Evolutionary conservation across 2,888 invertebrate genomes (phyloP).

Genomic region (Drosophila acutilabella): DNA sequence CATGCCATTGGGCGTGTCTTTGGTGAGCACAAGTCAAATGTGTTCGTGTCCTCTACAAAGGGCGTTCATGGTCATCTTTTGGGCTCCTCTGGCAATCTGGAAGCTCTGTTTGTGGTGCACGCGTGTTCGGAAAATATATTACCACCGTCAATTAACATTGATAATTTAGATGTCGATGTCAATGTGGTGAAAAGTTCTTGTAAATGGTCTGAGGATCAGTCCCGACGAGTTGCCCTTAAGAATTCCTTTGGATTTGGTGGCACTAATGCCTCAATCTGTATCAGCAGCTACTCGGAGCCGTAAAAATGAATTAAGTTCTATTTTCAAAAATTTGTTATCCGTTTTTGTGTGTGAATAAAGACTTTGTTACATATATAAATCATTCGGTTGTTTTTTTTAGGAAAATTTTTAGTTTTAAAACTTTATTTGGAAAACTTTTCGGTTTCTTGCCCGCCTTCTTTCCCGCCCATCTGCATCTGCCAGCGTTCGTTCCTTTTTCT

Average conservation of each 20-base stretch:
- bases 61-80: slow-evolving; percentile 98
- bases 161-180: slow-evolving; percentile 88
- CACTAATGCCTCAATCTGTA: slow-evolving; percentile 96
- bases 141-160: slow-evolving; percentile 96
- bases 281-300: slow-evolving; percentile 83
- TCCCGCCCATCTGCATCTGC: slow-evolving; percentile 39
- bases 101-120: slow-evolving; percentile 93
- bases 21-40: slow-evolving; percentile 86
- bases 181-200: slow-evolving; percentile 89
- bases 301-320: slow-evolving; percentile 6
- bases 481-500: slow-evolving; percentile 38
- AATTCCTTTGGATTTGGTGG: slow-evolving; percentile 99
- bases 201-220: slow-evolving; percentile 61
- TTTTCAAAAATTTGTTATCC: slow-evolving; percentile 15
- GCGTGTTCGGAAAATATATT: slow-evolving; percentile 90
- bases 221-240: slow-evolving; percentile 91
- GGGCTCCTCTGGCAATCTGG: slow-evolving; percentile 98
- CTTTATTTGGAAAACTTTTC: slow-evolving; percentile 83
- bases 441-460: slow-evolving; percentile 55
- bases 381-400: slow-evolving; percentile 54
- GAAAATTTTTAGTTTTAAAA: slow-evolving; percentile 81
- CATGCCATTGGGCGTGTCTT: slow-evolving; percentile 92
- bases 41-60: slow-evolving; percentile 95
- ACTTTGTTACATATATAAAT: slow-evolving; percentile 11
- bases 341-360: slow-evolving; percentile 38